Evolutionary conservation across 1,140 invertebrate species (phyloP), one percentile per base, ranked within the genome.

Genomic region (Tribolium castaneum): DNA sequence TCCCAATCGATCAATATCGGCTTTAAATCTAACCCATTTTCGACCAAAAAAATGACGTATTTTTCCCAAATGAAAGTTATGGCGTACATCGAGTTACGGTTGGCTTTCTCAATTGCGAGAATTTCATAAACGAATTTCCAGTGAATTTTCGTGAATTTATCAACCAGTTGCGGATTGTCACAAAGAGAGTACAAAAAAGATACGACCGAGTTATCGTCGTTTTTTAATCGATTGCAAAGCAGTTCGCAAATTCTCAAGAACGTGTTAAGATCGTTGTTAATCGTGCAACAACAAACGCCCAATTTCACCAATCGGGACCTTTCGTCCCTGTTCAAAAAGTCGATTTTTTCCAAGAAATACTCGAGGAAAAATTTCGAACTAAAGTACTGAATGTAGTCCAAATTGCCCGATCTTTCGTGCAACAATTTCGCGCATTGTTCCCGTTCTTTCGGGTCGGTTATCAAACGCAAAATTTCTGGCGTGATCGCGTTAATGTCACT

Each of bases 161-260:
- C 71, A 5, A 73, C 9, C 25, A 22, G 4, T 30, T 73, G 3
- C 3, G 4, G 0, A 22, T 52, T 52, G 22, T 12, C 9, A 1
- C 49, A 73, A 10, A 13, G 6, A 10, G 25, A 7, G 5, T 49
- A 50, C 2, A 73, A 39, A 13, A 73, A 30, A 7, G 9, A 22
- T 52, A 16, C 7, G 13, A 45, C n/a, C 34, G 3, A 12, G 51
- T 22, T 10, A 52, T 22, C 12, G 10, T 73, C 71, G 34, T 73
- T 73, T 34, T 52, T 73, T 49, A 52, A 73, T 5, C 71, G 45
- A 13, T n/a, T 13, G 9, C 49, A 13, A 13, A 73, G n/a, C 13
- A 73, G 34, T 10, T 73, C 49, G n/a, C 14, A 22, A 13, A 73
- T n/a, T 52, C n/a, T 52, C 12, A 25, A 25, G 14, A 73, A 54